Base-by-base conservation (phyloP, 2,797 vertebrate species). In the Babyrousa celebensis region DNA sequence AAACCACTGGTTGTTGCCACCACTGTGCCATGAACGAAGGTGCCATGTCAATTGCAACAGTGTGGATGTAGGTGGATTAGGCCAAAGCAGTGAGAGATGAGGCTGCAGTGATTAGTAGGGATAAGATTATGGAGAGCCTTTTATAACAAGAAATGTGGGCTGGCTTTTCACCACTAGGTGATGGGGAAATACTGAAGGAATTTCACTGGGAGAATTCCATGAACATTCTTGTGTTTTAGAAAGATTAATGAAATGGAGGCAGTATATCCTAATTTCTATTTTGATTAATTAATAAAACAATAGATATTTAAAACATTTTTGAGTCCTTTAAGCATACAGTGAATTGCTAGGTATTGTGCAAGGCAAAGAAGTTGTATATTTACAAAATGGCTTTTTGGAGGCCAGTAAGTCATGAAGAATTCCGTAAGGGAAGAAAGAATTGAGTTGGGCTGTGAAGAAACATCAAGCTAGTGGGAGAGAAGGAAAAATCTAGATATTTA, bases 261-360 rank as follows among this genome's bases (percentile, higher is more conserved):
- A 75, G 20, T 20, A 32, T 12, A 70, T 23, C 25, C 58, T 71
- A 60, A 52, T 72, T 65, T 6, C 32, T 91, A 43, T 65, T 67
- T 84, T 74, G 43, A 70, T 71, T 58, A 56, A 82, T 87, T 60
- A 96, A 21, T 83, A 83, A 75, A 67, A 80, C 25, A 40, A 40
- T 12, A 27, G 2, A 23, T 92, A 80, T 16, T 85, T 72, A 43
- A 52, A 78, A 62, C 52, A 10, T 5, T 36, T 54, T 80, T 82
- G 54, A 63, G 18, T 48, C 32, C 36, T 83, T 85, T 20, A 83
- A 92, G 16, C 27, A 67, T 36, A 29, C 48, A 63, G 5, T 6
- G 6, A 52, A 80, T 23, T 27, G 7, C 6, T 27, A 87, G 65
- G 48, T 43, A 84, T 10, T n/a, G 4, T 43, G 1, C 9, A 86